These are phyloP conservation scores for Diarsia mendica DNA, from an alignment of 2,888 invertebrate species.

Conservation along the genomic window DNA sequence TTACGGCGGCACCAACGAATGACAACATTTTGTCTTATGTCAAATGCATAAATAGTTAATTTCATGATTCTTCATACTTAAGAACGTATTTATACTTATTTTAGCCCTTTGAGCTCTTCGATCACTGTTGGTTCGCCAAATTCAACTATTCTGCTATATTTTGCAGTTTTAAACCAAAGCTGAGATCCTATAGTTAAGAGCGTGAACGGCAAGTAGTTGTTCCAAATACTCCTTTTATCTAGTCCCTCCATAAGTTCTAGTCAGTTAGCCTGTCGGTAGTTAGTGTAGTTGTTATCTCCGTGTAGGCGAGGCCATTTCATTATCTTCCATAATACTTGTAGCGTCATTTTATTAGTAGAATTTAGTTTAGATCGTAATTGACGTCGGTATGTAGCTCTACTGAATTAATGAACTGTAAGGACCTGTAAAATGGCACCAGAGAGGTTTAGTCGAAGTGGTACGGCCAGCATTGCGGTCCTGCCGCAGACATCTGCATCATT, in stretches of 20 bases:
- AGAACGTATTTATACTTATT: too few relatives aligned
- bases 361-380: conserved; percentile 74
- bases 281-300: conserved; percentile 80
- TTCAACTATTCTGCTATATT: not conserved
- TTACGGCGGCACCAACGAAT: not conserved
- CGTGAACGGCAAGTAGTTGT: conserved; percentile 67
- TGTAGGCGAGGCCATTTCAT: conserved; percentile 86
- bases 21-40: not conserved
- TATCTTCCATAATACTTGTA: conserved; percentile 85
- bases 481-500: not conserved
- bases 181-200: conserved; percentile 13
- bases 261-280: conserved; percentile 70
- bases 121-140: not conserved
- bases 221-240: conserved; percentile 81
- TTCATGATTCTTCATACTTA: not conserved
- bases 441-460: not conserved
- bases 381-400: conserved; percentile 64
- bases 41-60: not conserved
- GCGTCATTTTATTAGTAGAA: conserved; percentile 81
- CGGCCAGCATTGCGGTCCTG: not conserved
- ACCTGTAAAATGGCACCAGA: not conserved
- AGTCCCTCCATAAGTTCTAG: conserved; percentile 87
- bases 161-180: not conserved
- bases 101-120: not conserved
- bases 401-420: conserved; percentile 43